These are phyloP conservation scores for Pagrus major DNA, from an alignment of 2,113 vertebrate species.

Conservation along the genomic window DNA sequence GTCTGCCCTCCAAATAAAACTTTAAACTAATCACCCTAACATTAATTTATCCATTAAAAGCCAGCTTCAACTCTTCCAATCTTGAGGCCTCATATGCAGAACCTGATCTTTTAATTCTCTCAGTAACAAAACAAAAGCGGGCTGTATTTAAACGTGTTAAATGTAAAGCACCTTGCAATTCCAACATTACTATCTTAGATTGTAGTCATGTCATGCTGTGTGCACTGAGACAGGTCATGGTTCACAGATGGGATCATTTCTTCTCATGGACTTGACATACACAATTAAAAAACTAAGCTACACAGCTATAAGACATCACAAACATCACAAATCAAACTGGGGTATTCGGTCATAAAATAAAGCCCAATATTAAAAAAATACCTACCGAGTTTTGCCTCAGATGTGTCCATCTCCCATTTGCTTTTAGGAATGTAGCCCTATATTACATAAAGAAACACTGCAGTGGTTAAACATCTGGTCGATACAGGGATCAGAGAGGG, in stretches of 20 bases:
- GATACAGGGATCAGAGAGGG: conserved; percentile 45
- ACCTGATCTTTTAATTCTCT: background rate
- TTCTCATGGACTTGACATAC: background rate
- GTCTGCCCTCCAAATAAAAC: conserved; percentile 22
- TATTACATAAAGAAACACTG: conserved; percentile 97
- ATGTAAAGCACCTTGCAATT: background rate
- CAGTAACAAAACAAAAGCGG: background rate
- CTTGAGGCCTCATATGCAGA: background rate
- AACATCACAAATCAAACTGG: background rate
- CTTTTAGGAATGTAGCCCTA: conserved; percentile 99
- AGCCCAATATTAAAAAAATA: conserved; percentile 70
- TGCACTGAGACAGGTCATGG: background rate
- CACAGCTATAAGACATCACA: background rate
- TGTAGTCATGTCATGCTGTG: background rate
- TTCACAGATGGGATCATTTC: background rate
- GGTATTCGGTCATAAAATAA: background rate
- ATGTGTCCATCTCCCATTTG: conserved; percentile 99
- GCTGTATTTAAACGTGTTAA: background rate
- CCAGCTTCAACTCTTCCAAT: background rate
- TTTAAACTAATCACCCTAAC: background rate
- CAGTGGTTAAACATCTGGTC: conserved; percentile 88
- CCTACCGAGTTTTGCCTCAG: conserved; percentile 99
- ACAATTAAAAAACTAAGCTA: too few species aligned
- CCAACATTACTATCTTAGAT: background rate
- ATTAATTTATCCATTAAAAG: background rate